Evolutionary conservation across 2,113 vertebrate genomes (phyloP).

Genomic region (Odobenus rosmarus): DNA sequence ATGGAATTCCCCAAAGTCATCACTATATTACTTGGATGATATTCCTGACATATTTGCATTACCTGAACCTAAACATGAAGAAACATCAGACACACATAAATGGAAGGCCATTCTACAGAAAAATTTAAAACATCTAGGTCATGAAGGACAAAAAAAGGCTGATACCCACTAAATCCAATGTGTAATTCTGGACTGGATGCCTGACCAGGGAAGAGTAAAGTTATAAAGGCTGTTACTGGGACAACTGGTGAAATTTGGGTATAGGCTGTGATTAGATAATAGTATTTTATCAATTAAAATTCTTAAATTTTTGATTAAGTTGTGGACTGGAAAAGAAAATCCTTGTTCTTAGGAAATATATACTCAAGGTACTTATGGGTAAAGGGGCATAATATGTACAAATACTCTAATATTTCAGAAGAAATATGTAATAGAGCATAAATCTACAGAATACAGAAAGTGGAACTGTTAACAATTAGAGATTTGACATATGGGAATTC

Average conservation of each 20-base stretch:
- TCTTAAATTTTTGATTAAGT: neutral
- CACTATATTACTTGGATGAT: neutral
- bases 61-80: neutral
- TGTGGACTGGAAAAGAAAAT: neutral
- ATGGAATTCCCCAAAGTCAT: neutral
- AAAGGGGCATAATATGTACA: neutral
- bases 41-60: neutral
- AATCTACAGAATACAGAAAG: neutral
- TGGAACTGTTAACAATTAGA: neutral
- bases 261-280: neutral
- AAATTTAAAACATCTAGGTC: neutral
- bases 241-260: neutral
- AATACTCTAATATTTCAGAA: slow-evolving; percentile 41
- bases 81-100: neutral
- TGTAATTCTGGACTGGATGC: neutral
- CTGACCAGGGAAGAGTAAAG: neutral
- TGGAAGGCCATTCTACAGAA: neutral
- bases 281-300: neutral
- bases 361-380: neutral
- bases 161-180: neutral
- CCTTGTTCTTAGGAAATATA: neutral
- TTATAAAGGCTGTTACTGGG: neutral
- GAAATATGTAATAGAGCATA: neutral
- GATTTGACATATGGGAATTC: neutral
- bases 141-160: neutral